These are phyloP conservation scores for Sarcophilus harrisii DNA, from an alignment of 2,797 vertebrate species.

Conservation along the genomic window DNA sequence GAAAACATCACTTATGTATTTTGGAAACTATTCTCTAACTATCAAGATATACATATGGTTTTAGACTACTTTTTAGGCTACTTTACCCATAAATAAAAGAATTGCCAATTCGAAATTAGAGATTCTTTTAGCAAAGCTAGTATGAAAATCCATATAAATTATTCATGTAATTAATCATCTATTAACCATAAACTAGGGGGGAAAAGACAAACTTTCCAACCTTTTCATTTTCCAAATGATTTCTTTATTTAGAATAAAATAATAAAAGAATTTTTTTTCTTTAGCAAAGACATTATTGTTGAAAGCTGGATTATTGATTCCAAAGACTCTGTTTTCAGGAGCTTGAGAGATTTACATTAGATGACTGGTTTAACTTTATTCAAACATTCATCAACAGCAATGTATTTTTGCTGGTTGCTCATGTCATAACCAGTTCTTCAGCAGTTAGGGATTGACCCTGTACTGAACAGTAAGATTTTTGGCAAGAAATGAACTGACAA, in stretches of 20 bases:
- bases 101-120: conserved; percentile 51
- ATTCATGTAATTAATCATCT: conserved; percentile 9
- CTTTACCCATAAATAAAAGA: conserved; percentile 40
- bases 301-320: background rate
- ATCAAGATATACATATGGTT: conserved; percentile 2
- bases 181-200: background rate
- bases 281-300: background rate
- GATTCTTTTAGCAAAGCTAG: conserved; percentile 20
- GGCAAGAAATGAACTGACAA: conserved; percentile 42
- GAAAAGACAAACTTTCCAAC: background rate
- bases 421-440: conserved; percentile 16
- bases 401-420: conserved; percentile 18
- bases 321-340: background rate
- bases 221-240: background rate
- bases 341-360: conserved; percentile 17
- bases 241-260: conserved; percentile 24
- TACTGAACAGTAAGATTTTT: conserved; percentile 37
- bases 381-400: conserved; percentile 33
- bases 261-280: conserved; percentile 37
- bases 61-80: conserved; percentile 24
- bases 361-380: background rate
- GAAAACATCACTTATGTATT: conserved; percentile 39
- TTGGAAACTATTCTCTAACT: conserved; percentile 40
- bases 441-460: conserved; percentile 43
- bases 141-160: conserved; percentile 18